Base-by-base conservation (phyloP, 1,140 invertebrate species). In the Ladona fulva region DNA sequence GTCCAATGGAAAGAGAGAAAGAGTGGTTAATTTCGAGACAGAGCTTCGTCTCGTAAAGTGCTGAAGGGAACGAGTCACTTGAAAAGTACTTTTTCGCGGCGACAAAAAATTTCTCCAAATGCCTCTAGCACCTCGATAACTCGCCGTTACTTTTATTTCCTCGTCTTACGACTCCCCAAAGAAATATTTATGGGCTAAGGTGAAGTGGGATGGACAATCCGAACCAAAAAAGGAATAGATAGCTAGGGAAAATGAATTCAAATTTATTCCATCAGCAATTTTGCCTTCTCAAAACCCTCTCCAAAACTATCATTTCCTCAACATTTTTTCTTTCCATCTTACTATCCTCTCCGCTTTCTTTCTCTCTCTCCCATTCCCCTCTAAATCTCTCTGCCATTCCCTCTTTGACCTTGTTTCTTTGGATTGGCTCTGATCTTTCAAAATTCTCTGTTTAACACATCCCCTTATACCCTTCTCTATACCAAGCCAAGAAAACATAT, bases 181-280 rank as follows among this genome's bases (percentile, higher is more conserved):
- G 52, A 66, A 66, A 19, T 66, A 66, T 66, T 66, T 66, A 66
- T 66, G 52, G 52, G 14, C 52, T 5, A 12, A 22, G 12, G 52
- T 19, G 52, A 22, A 66, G 52, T 1, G 12, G 52, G 52, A 66
- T 66, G 52, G 52, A 66, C 14, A 22, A 66, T 22, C 5, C 5
- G 52, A 66, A 16, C 14, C n/a, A 12, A 37, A 37, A 37, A 66
- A 12, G 52, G 3, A 52, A 19, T 10, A 19, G 44, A 22, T 66
- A 66, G 52, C 14, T 3, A 19, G 52, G 52, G 5, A 66, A 66
- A 66, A 66, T 66, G n/a, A 66, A 66, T 66, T 66, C 52, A 66
- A 66, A 66, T 66, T 66, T 66, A 66, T 66, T 66, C 52, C 52
- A 66, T 66, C 52, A 66, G 52, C 52, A 66, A 66, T 66, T 66